Evolutionary conservation across 2,113 vertebrate genomes (phyloP).

Genomic region (Campylomormyrus numenius): DNA sequence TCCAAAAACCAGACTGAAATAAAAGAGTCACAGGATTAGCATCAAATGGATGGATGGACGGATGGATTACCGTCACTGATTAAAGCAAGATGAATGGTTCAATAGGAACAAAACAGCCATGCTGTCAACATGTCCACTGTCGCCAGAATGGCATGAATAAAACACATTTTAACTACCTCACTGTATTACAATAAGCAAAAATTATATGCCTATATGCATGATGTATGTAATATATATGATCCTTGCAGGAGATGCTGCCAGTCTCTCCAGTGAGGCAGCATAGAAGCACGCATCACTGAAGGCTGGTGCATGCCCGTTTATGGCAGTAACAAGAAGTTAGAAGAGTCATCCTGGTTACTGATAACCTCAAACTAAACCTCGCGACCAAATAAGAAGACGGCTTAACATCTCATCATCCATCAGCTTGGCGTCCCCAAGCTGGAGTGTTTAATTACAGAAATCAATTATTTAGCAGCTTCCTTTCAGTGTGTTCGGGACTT

Average conservation of each 20-base stretch:
- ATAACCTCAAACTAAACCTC: conserved; percentile 71
- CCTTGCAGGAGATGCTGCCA: background rate
- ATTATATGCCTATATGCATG: background rate
- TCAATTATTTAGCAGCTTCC: conserved; percentile 71
- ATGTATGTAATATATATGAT: background rate
- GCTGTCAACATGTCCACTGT: background rate
- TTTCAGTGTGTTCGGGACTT: conserved; percentile 61
- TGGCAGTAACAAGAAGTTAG: conserved; percentile 62
- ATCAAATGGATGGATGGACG: background rate
- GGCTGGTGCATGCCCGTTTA: conserved; percentile 42
- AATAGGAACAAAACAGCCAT: background rate
- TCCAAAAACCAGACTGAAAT: background rate
- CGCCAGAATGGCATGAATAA: background rate
- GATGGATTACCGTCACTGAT: background rate
- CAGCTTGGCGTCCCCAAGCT: conserved; percentile 64
- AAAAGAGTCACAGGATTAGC: background rate
- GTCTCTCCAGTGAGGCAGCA: background rate
- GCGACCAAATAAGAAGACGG: conserved; percentile 65
- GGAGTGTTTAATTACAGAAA: conserved; percentile 72
- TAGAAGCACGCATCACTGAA: background rate
- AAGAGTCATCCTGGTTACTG: conserved; percentile 61
- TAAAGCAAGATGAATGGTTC: background rate
- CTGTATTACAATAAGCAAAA: background rate
- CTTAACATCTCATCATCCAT: conserved; percentile 71
- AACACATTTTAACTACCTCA: background rate